Evolutionary conservation across 2,113 vertebrate species (phyloP).

Genomic region (Percina caprodes): DNA sequence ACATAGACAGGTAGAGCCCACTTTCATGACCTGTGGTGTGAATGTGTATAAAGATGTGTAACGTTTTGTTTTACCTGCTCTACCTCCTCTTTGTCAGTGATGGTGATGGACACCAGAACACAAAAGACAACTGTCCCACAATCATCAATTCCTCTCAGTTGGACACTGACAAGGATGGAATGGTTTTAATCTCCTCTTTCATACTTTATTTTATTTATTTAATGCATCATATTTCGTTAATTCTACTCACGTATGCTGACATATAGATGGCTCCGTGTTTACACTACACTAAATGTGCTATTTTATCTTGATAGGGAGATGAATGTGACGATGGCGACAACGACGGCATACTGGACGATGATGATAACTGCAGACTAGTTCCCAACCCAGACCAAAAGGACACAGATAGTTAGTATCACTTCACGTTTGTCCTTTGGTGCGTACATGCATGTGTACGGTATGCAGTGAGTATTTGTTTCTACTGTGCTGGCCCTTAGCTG

Average conservation of each 20-base stretch:
- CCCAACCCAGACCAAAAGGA: slow-evolving; percentile 91
- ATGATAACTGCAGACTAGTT: slow-evolving; percentile 95
- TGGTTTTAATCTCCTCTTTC: slow-evolving; percentile 56
- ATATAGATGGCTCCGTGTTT: neutral
- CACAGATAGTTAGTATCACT: slow-evolving; percentile 85
- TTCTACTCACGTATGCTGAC: neutral
- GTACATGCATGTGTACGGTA: neutral
- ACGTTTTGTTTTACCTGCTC: neutral
- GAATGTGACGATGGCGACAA: slow-evolving; percentile 96
- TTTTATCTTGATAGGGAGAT: slow-evolving; percentile 83
- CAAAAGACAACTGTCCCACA: slow-evolving; percentile 95
- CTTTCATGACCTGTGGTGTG: neutral
- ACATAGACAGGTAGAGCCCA: slow-evolving; percentile 94
- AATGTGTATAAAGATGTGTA: neutral
- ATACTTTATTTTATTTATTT: neutral
- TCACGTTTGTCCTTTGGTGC: neutral
- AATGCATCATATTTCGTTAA: neutral
- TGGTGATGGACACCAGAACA: slow-evolving; percentile 96
- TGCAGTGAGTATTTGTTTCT: neutral
- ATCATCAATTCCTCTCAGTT: slow-evolving; percentile 96
- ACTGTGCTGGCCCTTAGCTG: neutral
- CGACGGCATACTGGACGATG: slow-evolving; percentile 90
- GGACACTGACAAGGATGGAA: slow-evolving; percentile 96
- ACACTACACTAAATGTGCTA: neutral
- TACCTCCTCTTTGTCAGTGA: slow-evolving; percentile 83